Evolutionary conservation across 2,113 vertebrate species (phyloP), one percentile per base, ranked within the genome.

Genomic region (Dascyllus trimaculatus): DNA sequence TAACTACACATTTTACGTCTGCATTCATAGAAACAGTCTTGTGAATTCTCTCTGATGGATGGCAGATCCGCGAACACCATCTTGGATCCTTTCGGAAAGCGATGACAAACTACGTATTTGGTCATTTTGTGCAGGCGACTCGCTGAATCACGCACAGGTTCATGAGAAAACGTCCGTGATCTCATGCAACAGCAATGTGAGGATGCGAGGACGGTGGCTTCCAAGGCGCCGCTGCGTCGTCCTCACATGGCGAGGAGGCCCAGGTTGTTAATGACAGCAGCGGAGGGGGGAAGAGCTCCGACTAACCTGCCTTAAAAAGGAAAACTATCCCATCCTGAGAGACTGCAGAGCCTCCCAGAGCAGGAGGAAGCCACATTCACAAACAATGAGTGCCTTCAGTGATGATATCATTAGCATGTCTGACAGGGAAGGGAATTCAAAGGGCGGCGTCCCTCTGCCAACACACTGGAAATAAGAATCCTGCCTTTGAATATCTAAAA

Each of bases 251-350:
- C 14, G 81, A 83, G 59, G 46, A 32, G 26, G 70, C 10, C 48
- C 69, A 63, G 63, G 59, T 80, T 65, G 74, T 75, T 65, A 54
- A 74, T 69, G 84, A 71, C 52, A 4, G 61, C 21, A 13, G 25
- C 26, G 24, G 4, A 10, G 19, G 19, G 35, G 51, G 58, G 66
- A 21, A 22, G 45, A n/a, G 77, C 73, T 81, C 64, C 22, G 14
- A 26, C 74, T 6, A 79, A 88, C 81, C 86, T 95, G 94, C 88
- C 95, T 96, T 94, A 94, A 96, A 95, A 96, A 96, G 95, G 95
- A 94, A 95, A 96, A 93, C 91, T 93, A 96, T 95, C 93, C 88
- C 53, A 14, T 61, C 63, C 59, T 15, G 11, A 21, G 80, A 80
- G 65, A 70, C 49, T 73, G n/a, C 9, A 43, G 11, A 32, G 24